Evolutionary conservation across 35 echinoderm and acorn worm species (phyloP), one percentile per base, ranked within the genome.

Genomic region (Apostichopus japonicus): DNA sequence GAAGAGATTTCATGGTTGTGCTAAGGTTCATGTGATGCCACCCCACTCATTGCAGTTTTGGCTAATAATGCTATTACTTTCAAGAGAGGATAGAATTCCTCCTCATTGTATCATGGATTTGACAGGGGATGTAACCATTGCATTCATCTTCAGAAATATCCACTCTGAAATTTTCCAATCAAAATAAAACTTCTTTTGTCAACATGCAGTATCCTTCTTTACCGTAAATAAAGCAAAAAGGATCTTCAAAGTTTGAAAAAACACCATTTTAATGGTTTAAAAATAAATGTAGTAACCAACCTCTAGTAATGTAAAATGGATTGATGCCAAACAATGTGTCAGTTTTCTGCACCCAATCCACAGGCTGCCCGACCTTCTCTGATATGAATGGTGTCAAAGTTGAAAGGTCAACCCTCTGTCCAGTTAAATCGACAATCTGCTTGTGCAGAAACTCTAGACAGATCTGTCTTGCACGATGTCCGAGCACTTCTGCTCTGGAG

Each of bases 301-400:
- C 97, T 93, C 71, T 94, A 23, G 81, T n/a, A 53, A 96, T 95
- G 84, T 78, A 96, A 91, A 99, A 99, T 63, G 97, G 97, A 56
- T 92, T 72, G 21, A 96, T 94, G 10, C 95, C 97, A 93, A 99
- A 99, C 11, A 25, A 61, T 15, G 14, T 76, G 5, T 90, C 95
- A 5, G 91, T 92, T 19, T 53, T 77, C 14, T 58, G 15, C 10
- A 96, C 72, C 25, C 53, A 62, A 70, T 93, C 81, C 25, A 61
- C 84, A 4, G 61, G 22, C 33, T 92, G 59, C 63, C 76, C 81
- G 16, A 59, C 56, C 23, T 7, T 90, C 27, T 77, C 78, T 25
- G 90, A 81, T 65, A 76, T 88, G 84, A 90, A 95, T 89, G 95
- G 90, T 61, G 84, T 87, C 75, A 99, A 51, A 53, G 76, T 92